Percentiles rank a stretch among this genome's conserved stretches.
Evolutionary conservation across 1,140 invertebrate genomes (phyloP).

Genomic region (Watersipora subatra): DNA sequence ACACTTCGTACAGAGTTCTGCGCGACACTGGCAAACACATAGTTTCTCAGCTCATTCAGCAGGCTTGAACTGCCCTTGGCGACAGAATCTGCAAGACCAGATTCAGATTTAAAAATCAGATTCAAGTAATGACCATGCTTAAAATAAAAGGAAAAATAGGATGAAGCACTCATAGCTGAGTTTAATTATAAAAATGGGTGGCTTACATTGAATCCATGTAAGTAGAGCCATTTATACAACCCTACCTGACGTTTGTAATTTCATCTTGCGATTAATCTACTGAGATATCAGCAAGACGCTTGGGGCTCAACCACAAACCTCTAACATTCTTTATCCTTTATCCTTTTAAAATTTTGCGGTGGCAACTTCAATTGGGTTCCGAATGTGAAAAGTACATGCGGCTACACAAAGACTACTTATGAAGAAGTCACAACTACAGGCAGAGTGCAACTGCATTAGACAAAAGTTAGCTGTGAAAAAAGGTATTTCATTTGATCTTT

Average conservation of each 20-base stretch:
- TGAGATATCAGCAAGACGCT: too few species aligned
- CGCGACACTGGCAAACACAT: slow-evolving; percentile 95
- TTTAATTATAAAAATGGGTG: neutral
- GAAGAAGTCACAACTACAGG: too few species aligned
- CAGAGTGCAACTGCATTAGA: too few species aligned
- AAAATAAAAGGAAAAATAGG: neutral
- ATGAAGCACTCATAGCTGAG: neutral
- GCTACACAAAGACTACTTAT: too few species aligned
- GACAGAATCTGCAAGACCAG: neutral
- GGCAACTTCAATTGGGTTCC: too few species aligned
- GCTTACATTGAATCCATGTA: neutral
- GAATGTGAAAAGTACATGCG: too few species aligned
- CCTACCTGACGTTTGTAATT: neutral
- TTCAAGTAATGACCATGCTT: neutral
- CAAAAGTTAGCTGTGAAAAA: too few species aligned
- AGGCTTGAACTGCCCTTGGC: neutral
- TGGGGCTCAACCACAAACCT: too few species aligned
- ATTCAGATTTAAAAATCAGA: neutral
- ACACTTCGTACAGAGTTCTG: slow-evolving; percentile 89
- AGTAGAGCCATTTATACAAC: neutral
- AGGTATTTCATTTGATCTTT: too few species aligned
- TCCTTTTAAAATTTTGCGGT: too few species aligned
- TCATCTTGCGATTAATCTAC: too few species aligned
- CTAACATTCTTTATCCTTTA: too few species aligned
- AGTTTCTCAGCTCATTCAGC: slow-evolving; percentile 82